phyloP scores from a whole-genome alignment of 2,888 invertebrate species.

The Drosophila suboccidentalis region DNA sequence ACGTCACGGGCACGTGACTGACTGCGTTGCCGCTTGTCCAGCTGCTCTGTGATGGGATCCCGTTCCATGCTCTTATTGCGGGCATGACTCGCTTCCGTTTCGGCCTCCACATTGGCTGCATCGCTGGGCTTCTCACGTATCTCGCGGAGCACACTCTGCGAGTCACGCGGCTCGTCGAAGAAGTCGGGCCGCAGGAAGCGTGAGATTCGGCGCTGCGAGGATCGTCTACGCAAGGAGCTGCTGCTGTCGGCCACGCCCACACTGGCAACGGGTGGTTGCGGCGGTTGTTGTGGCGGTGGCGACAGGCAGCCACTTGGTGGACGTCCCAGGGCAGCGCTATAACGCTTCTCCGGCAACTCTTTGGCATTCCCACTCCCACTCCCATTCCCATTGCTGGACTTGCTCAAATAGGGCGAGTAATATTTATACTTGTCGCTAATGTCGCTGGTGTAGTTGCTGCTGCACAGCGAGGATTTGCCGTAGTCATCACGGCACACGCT shows the following conservation, averaged over 20 bases:
- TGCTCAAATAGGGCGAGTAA: slow-evolving; percentile 84
- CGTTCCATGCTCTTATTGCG: slow-evolving; percentile 84
- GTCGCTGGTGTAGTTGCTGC: slow-evolving; percentile 81
- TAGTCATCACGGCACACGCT: slow-evolving; percentile 82
- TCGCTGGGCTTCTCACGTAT: slow-evolving; percentile 88
- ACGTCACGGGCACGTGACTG: slow-evolving; percentile 71
- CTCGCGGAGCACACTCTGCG: slow-evolving; percentile 89
- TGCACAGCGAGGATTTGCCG: slow-evolving; percentile 75
- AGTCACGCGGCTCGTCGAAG: slow-evolving; percentile 89
- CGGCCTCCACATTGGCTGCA: slow-evolving; percentile 53
- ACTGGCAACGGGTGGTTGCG: background rate
- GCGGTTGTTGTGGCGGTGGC: slow-evolving; percentile 45
- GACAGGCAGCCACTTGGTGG: slow-evolving; percentile 83
- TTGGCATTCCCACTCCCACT: slow-evolving; percentile 27
- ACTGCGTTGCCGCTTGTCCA: slow-evolving; percentile 65
- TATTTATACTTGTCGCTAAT: slow-evolving; percentile 85
- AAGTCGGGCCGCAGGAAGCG: slow-evolving; percentile 93
- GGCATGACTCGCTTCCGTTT: slow-evolving; percentile 47
- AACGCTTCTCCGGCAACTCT: slow-evolving; percentile 75
- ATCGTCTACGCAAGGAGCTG: slow-evolving; percentile 80
- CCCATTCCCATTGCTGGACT: slow-evolving; percentile 60
- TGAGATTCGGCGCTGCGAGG: slow-evolving; percentile 88
- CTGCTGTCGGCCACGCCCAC: slow-evolving; percentile 59
- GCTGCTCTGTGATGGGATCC: slow-evolving; percentile 33
- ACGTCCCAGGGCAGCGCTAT: slow-evolving; percentile 74